phyloP scores from a whole-genome alignment of 2,113 vertebrate species.

The Pelusios castaneus region DNA sequence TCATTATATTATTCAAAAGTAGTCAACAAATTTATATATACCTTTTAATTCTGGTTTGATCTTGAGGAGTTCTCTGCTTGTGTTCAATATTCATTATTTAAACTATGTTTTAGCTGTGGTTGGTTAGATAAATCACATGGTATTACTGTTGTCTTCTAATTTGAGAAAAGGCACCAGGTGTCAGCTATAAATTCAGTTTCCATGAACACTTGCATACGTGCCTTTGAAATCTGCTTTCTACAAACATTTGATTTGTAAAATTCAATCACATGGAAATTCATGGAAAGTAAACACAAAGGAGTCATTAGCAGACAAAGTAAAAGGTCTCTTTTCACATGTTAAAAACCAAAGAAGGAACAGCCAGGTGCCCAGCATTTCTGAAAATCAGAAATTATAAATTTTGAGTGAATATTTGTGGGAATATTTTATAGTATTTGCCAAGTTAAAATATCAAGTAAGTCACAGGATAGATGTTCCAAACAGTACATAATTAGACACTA shows the following conservation, averaged over 20 bases:
- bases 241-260: constrained; percentile 13
- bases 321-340: constrained; percentile 1
- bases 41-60: background rate
- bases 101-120: background rate
- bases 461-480: background rate
- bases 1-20: background rate
- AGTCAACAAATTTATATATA: background rate
- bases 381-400: constrained; percentile 35
- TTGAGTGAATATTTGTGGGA: background rate
- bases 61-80: background rate
- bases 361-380: constrained; percentile 4
- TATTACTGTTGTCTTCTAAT: background rate
- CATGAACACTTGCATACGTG: constrained; percentile 7
- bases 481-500: background rate
- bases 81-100: background rate
- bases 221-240: constrained; percentile 24
- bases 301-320: background rate
- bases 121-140: background rate
- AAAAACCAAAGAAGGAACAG: constrained; percentile 15
- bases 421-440: background rate
- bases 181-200: background rate
- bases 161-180: background rate
- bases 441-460: background rate
- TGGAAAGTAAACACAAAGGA: background rate
- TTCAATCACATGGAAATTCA: background rate